These are phyloP conservation scores for Pseudocheirus occidentalis DNA, from an alignment of 2,797 vertebrate genomes.

Conservation along the genomic window DNA sequence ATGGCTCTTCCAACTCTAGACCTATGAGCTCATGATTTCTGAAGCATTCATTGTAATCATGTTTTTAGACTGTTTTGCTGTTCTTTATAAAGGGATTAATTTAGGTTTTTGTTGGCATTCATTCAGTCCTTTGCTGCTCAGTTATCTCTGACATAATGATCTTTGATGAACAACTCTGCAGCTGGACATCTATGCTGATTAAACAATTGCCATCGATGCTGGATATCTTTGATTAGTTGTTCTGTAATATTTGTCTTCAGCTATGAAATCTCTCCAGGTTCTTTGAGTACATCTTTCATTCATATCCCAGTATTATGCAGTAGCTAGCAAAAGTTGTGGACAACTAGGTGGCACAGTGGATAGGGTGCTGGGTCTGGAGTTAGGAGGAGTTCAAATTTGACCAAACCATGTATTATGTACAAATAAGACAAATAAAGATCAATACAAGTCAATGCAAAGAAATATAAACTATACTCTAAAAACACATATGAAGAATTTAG, in stretches of 20 bases:
- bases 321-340: not conserved
- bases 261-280: not conserved
- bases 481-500: too few species aligned
- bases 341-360: not conserved
- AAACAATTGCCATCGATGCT: not conserved
- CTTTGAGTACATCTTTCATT: not conserved
- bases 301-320: not conserved
- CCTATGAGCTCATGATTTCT: not conserved
- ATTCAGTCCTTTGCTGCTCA: not conserved
- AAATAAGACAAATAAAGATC: not conserved
- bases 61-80: not conserved
- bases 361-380: not conserved
- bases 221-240: not conserved
- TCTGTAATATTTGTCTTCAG: not conserved
- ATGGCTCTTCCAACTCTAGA: not conserved
- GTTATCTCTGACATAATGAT: not conserved
- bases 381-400: not conserved
- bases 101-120: not conserved
- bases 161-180: not conserved
- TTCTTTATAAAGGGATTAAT: not conserved
- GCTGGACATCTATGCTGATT: not conserved
- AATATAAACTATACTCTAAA: not conserved
- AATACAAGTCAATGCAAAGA: not conserved
- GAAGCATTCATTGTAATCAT: not conserved
- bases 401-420: not conserved